Conservation (phyloP, 2,888 invertebrate species). For the Nymphalis c-album region DNA sequence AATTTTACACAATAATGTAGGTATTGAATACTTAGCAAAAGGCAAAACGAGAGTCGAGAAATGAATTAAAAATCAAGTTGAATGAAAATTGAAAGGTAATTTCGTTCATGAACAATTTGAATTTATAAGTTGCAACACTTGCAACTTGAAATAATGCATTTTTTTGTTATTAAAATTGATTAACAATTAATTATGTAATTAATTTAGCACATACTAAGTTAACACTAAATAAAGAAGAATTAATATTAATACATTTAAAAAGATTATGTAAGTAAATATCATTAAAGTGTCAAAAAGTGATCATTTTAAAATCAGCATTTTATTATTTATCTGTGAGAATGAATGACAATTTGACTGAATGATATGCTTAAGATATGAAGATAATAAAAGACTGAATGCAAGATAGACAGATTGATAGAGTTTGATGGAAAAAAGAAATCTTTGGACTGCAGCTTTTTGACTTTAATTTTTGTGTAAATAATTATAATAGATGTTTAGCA, state of each 20-base stretch:
- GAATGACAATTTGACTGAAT: slow-evolving; percentile 24
- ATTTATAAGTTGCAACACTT: slow-evolving; percentile 13
- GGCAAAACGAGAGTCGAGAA: slow-evolving; percentile 36
- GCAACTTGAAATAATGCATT: too few species aligned
- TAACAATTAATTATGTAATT: too few species aligned
- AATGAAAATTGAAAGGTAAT: slow-evolving; percentile 45
- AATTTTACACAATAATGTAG: slow-evolving; percentile 16
- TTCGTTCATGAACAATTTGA: slow-evolving; percentile 40
- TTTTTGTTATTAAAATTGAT: neutral
- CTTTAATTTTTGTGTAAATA: slow-evolving; percentile 73
- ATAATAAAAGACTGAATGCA: slow-evolving; percentile 26
- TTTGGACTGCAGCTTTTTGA: slow-evolving; percentile 71
- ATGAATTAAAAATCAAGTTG: slow-evolving; percentile 36
- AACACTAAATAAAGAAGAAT: neutral
- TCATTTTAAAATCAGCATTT: too few species aligned
- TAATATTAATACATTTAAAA: neutral
- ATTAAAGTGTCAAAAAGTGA: too few species aligned
- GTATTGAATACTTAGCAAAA: slow-evolving; percentile 27
- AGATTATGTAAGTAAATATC: too few species aligned
- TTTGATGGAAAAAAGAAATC: slow-evolving; percentile 60
- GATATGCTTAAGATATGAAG: slow-evolving; percentile 17
- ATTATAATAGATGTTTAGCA: slow-evolving; percentile 60
- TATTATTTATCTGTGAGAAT: neutral
- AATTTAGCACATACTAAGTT: too few species aligned
- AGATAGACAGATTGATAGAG: slow-evolving; percentile 33